Percentiles rank a stretch among this genome's conserved stretches.
These are phyloP conservation scores for Uromys caudimaculatus DNA, from an alignment of 2,797 vertebrate genomes.

Conservation along the genomic window DNA sequence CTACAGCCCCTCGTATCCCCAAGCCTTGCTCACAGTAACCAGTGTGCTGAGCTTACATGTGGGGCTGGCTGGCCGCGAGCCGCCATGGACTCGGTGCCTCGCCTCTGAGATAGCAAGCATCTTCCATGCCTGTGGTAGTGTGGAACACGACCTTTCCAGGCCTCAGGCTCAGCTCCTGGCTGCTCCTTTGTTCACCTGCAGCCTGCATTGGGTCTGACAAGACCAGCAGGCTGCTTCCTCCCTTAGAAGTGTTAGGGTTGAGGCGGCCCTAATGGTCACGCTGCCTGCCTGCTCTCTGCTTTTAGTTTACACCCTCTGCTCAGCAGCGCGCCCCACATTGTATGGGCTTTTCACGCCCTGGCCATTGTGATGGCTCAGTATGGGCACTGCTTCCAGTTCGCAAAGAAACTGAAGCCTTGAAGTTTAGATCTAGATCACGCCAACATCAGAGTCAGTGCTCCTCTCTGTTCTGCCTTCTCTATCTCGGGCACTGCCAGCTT, in stretches of 20 bases:
- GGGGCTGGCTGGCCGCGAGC: neutral
- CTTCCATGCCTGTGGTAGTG: neutral
- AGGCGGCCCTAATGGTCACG: no score
- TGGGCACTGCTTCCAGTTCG: neutral
- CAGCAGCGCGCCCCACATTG: fast-evolving
- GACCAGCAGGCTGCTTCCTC: neutral
- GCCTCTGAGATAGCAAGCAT: neutral
- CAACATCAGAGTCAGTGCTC: neutral
- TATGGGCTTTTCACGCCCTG: no score
- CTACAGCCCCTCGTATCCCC: neutral
- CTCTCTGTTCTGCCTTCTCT: neutral
- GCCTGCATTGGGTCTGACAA: neutral
- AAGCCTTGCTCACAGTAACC: neutral
- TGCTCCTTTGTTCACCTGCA: neutral
- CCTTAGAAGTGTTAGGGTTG: neutral
- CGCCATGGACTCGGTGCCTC: neutral
- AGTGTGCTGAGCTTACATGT: neutral
- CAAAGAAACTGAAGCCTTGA: neutral
- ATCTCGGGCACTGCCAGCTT: neutral
- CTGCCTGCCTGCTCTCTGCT: neutral
- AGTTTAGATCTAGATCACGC: neutral
- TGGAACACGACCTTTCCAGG: neutral
- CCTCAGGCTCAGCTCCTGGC: neutral
- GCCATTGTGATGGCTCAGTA: neutral
- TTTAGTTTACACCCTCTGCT: neutral